Evolutionary conservation across 2,888 invertebrate genomes (phyloP).

Genomic region (Julus scandinavius): DNA sequence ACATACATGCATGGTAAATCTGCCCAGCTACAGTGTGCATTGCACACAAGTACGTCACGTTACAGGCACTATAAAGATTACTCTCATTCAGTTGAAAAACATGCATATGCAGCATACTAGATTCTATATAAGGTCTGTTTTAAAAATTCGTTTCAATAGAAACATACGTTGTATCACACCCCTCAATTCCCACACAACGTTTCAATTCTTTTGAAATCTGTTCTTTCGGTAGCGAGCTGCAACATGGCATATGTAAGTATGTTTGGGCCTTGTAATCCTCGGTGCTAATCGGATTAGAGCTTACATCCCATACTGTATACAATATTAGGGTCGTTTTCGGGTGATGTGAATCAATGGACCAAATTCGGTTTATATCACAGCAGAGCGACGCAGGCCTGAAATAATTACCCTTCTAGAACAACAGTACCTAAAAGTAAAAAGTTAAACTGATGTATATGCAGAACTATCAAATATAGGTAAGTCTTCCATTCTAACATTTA

Average conservation of each 20-base stretch:
- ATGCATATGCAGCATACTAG: neutral
- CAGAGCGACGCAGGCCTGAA: too few species aligned
- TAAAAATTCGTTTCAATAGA: neutral
- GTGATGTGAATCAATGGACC: neutral
- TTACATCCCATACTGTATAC: neutral
- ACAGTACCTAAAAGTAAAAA: too few species aligned
- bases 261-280: constrained; percentile 17
- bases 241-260: neutral
- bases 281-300: neutral
- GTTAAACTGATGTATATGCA: too few species aligned
- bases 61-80: neutral
- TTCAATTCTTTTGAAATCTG: constrained; percentile 27
- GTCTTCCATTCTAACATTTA: too few species aligned
- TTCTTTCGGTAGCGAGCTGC: neutral
- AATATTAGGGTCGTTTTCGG: neutral
- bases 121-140: neutral
- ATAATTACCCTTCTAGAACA: too few species aligned
- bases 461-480: too few species aligned
- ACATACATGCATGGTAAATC: too few species aligned
- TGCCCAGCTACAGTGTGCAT: neutral
- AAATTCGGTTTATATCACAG: neutral
- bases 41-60: neutral
- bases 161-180: constrained; percentile 13
- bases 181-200: constrained; percentile 6
- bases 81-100: neutral